Base-by-base conservation (phyloP, 2,888 invertebrate species). In the Galerucella calmariensis region DNA sequence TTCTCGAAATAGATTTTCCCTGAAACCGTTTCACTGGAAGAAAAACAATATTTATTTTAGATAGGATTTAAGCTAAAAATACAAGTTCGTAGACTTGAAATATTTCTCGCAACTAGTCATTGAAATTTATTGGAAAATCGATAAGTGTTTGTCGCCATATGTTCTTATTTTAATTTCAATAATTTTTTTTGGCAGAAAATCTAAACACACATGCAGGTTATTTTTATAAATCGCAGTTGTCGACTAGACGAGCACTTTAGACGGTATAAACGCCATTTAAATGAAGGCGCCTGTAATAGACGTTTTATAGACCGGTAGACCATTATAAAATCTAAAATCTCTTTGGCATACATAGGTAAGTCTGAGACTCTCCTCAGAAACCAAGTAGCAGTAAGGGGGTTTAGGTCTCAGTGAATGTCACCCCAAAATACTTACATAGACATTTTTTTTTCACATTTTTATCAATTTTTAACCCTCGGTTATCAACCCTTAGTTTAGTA, bases 1-100 rank as follows among this genome's bases (percentile, higher is more conserved):
- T 41, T 35, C 24, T 51, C 67, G 12, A 56, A 67, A 67, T 53
- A 53, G 53, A 67, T 53, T 67, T 67, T 67, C 67, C 35, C 35
- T 35, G 67, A 67, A 67, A 11, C 20, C n/a, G 67, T 35, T 67
- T 53, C n/a, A 41, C n/a, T 53, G 3, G n/a, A 51, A 24, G 66
- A 16, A 67, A 67, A 67, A 53, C 66, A 44, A 66, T 14, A 14
- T 67, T 67, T 67, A 67, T 67, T 67, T 67, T 27, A 53, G 35
- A 67, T 53, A 24, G 51, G 14, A 27, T 53, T 48, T 16, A 44
- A 51, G 27, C 27, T 67, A 67, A 67, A 67, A 53, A 67, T 67
- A 67, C 6, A 67, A 27, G 27, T 67, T 67, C 56, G 67, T 67
- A 53, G 35, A 53, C 53, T 56, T 35, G 11, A 9, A 67, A 12